Percentiles rank a stretch among this genome's conserved stretches.
Evolutionary conservation across 2,888 invertebrate genomes (phyloP).

Genomic region (Cerastoderma edule): DNA sequence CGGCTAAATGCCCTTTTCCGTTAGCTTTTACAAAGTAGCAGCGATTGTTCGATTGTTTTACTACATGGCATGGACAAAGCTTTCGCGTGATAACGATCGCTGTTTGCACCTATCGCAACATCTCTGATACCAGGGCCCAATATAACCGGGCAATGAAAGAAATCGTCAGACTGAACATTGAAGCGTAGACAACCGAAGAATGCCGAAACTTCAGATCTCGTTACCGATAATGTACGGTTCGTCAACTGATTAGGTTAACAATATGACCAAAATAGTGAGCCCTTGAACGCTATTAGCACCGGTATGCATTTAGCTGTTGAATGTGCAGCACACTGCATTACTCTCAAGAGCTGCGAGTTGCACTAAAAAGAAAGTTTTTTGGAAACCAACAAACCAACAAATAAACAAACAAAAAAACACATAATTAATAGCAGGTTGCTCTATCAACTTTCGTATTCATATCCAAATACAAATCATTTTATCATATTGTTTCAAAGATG

Average conservation of each 20-base stretch:
- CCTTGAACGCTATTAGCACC: too few species aligned
- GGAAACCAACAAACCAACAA: too few species aligned
- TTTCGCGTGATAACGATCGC: slow-evolving; percentile 5
- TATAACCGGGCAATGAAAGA: slow-evolving; percentile 14
- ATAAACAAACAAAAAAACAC: too few species aligned
- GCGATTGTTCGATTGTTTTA: slow-evolving; percentile 9
- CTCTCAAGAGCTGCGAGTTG: too few species aligned
- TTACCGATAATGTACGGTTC: slow-evolving; percentile 17
- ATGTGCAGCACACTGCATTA: too few species aligned
- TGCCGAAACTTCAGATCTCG: slow-evolving; percentile 37
- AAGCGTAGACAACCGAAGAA: slow-evolving; percentile 44
- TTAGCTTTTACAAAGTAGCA: background rate
- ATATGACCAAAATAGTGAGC: slow-evolving; percentile 20
- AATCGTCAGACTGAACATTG: slow-evolving; percentile 27
- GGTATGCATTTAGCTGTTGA: too few species aligned
- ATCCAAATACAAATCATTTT: too few species aligned
- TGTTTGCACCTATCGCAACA: slow-evolving; percentile 16
- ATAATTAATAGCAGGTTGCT: too few species aligned
- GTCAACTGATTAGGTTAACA: slow-evolving; percentile 20
- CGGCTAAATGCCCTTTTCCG: slow-evolving; percentile 9
- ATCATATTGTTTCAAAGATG: too few species aligned
- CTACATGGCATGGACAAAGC: slow-evolving; percentile 14
- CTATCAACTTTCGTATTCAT: too few species aligned
- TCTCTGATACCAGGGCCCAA: slow-evolving; percentile 23
- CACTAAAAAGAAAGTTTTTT: too few species aligned